Conservation (phyloP, 1,140 invertebrate genomes). For the Trichonephila clavata region DNA sequence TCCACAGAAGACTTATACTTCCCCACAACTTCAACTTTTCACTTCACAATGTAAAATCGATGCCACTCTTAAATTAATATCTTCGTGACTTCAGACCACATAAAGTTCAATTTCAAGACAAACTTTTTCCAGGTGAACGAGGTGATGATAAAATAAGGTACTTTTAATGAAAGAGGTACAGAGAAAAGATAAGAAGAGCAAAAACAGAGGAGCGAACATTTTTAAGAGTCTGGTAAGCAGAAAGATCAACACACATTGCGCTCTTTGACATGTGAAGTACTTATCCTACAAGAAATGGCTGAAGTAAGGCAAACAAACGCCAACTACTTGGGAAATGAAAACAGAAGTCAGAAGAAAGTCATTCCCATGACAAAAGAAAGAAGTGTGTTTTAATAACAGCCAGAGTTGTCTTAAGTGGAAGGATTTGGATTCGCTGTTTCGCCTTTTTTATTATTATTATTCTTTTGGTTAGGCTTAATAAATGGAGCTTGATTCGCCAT, state of each 20-base stretch:
- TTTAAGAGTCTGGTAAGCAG: constrained; percentile 27
- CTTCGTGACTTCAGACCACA: not conserved
- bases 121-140: not conserved
- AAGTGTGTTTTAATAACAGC: constrained; percentile 2
- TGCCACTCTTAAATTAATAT: not conserved
- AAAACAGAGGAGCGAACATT: not conserved
- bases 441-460: not conserved
- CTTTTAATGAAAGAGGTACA: not conserved
- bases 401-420: not conserved
- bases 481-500: not conserved
- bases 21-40: not conserved
- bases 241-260: constrained; percentile 2
- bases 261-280: not conserved
- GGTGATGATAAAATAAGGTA: not conserved
- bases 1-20: not conserved
- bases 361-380: constrained; percentile 4
- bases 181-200: not conserved
- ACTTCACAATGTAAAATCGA: not conserved
- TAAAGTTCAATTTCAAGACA: constrained; percentile 3
- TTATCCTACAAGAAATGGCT: constrained; percentile 29
- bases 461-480: not conserved
- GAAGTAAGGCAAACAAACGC: constrained; percentile 3
- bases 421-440: not conserved
- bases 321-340: not conserved
- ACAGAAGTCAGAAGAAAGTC: not conserved